Evolutionary conservation across 2,888 invertebrate genomes (phyloP).

Genomic region (Lysandra coridon): DNA sequence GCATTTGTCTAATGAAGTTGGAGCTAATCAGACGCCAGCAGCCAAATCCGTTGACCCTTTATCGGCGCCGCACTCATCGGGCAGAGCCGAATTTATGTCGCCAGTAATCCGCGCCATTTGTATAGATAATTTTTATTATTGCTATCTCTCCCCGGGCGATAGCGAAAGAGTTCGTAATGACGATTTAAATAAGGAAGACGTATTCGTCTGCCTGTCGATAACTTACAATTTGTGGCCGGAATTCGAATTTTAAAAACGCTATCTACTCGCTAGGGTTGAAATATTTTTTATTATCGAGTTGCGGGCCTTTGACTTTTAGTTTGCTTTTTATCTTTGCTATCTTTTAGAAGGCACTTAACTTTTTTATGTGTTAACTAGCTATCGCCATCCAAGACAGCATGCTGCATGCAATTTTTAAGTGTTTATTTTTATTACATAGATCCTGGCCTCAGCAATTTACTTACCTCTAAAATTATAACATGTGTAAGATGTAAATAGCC

Average conservation of each 20-base stretch:
- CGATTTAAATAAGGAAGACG: conserved; percentile 80
- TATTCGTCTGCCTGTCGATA: conserved; percentile 75
- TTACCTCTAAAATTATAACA: neutral
- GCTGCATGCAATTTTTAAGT: neutral
- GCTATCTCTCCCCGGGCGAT: conserved; percentile 77
- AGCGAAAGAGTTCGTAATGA: conserved; percentile 80
- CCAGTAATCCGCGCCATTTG: conserved; percentile 79
- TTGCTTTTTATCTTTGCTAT: too few species aligned
- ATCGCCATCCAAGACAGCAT: too few species aligned
- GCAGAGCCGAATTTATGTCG: conserved; percentile 79
- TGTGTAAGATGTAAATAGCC: conserved; percentile 34
- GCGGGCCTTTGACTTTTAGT: neutral
- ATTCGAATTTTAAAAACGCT: conserved; percentile 55
- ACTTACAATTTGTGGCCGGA: conserved; percentile 67
- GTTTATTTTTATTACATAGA: neutral
- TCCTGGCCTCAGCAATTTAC: neutral
- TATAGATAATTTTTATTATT: conserved; percentile 82
- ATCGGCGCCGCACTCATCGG: conserved; percentile 74
- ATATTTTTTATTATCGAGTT: conserved; percentile 35
- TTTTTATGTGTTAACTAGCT: neutral
- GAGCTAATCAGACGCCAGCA: conserved; percentile 52
- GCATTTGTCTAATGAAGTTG: conserved; percentile 40
- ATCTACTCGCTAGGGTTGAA: conserved; percentile 51
- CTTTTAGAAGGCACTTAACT: neutral
- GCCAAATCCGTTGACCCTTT: conserved; percentile 78